These are phyloP conservation scores for Tichodroma muraria DNA, from an alignment of 2,113 vertebrate species.

Conservation along the genomic window DNA sequence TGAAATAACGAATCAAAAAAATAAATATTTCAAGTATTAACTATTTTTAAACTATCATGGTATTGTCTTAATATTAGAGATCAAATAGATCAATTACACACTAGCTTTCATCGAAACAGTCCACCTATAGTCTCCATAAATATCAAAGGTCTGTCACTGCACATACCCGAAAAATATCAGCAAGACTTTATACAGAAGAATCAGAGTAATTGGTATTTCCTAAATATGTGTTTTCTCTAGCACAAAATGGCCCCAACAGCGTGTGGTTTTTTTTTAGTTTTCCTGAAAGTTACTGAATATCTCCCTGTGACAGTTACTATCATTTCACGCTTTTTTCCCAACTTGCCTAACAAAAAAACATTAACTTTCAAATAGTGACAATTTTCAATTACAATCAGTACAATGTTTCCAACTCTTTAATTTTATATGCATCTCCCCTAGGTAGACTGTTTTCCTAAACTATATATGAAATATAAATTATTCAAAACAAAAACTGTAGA, in stretches of 20 bases:
- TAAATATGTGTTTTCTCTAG: not conserved
- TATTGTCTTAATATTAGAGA: not conserved
- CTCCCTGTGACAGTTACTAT: not conserved
- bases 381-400: not conserved
- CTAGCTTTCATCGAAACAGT: not conserved
- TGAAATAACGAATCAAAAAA: not conserved
- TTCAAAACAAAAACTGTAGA: not conserved
- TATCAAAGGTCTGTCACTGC: not conserved
- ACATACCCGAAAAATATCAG: not conserved
- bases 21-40: not conserved
- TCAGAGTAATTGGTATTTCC: not conserved
- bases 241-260: not conserved
- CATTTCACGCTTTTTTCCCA: not conserved
- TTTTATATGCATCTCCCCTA: not conserved
- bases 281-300: not conserved
- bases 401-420: not conserved
- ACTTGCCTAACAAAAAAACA: not conserved
- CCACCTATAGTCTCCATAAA: not conserved
- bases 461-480: not conserved
- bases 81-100: not conserved
- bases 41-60: not conserved
- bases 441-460: not conserved
- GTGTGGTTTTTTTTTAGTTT: accelerated
- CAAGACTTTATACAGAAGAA: not conserved
- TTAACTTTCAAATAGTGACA: not conserved